Evolutionary conservation across 2,888 invertebrate species (phyloP).

Genomic region (Tipula vernalis): DNA sequence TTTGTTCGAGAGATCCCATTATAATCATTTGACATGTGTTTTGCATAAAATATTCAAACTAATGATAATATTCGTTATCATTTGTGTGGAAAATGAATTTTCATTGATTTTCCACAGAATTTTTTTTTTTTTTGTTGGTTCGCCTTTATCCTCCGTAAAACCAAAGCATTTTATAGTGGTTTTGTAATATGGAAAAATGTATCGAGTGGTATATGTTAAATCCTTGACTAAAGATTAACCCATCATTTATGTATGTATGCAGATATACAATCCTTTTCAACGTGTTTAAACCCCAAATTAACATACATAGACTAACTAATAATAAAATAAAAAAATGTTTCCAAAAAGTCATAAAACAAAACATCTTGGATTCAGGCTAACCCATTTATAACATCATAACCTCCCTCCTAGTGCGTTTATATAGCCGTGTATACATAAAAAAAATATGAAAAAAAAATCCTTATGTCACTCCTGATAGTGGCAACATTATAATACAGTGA

Average conservation of each 20-base stretch:
- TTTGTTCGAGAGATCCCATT: not conserved
- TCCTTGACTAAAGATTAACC: not conserved
- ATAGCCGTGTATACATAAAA: not conserved
- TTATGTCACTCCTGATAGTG: not conserved
- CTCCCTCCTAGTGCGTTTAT: not conserved
- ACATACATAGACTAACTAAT: not conserved
- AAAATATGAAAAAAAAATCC: not conserved
- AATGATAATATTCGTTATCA: slow-evolving; percentile 1
- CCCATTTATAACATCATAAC: not conserved
- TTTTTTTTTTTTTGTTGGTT: not conserved
- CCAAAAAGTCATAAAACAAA: not conserved
- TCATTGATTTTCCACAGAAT: not conserved
- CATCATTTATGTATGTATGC: not conserved
- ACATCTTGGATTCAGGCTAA: not conserved
- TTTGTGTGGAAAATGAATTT: not conserved
- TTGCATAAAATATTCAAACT: not conserved
- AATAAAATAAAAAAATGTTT: not conserved
- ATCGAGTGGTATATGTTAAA: not conserved
- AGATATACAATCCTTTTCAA: not conserved
- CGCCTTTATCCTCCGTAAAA: not conserved
- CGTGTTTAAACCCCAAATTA: not conserved
- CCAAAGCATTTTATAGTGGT: not conserved
- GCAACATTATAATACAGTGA: not conserved
- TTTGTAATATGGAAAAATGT: not conserved
- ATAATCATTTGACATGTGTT: not conserved